These are phyloP conservation scores for Passer montanus DNA, from an alignment of 2,113 vertebrate species.

Conservation along the genomic window DNA sequence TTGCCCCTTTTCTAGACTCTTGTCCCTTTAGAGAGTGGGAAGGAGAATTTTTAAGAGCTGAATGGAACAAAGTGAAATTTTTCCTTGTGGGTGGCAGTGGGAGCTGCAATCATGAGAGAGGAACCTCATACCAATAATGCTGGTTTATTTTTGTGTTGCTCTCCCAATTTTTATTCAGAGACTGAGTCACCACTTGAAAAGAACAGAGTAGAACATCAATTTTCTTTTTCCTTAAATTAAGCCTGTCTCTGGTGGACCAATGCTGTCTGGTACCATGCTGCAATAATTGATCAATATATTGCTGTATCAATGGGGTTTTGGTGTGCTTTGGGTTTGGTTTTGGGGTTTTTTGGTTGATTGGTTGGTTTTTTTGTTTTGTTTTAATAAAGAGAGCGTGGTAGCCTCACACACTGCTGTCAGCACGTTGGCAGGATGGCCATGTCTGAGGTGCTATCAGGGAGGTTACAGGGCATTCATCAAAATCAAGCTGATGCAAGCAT, in stretches of 20 bases:
- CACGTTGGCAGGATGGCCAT: conserved; percentile 4
- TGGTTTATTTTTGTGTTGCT: neutral
- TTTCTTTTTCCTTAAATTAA: neutral
- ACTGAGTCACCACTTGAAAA: neutral
- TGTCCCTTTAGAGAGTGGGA: neutral
- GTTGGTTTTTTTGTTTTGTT: neutral
- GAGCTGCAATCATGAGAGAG: neutral
- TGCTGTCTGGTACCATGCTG: neutral
- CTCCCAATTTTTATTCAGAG: neutral
- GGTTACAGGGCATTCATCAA: conserved; percentile 73
- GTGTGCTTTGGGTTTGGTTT: neutral
- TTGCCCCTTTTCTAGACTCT: neutral
- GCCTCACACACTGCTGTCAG: conserved; percentile 31
- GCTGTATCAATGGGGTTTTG: neutral
- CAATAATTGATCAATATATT: neutral
- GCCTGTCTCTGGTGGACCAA: neutral
- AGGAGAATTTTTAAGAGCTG: neutral
- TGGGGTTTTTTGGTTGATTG: neutral
- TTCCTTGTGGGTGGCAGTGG: neutral
- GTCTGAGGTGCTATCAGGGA: conserved; percentile 65
- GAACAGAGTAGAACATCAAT: neutral
- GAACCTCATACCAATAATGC: neutral
- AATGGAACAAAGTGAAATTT: neutral
- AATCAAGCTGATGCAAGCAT: conserved; percentile 76
- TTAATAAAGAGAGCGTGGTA: neutral